Conservation (phyloP, 1,140 invertebrate genomes). For the Acyrthosiphon pisum region DNA sequence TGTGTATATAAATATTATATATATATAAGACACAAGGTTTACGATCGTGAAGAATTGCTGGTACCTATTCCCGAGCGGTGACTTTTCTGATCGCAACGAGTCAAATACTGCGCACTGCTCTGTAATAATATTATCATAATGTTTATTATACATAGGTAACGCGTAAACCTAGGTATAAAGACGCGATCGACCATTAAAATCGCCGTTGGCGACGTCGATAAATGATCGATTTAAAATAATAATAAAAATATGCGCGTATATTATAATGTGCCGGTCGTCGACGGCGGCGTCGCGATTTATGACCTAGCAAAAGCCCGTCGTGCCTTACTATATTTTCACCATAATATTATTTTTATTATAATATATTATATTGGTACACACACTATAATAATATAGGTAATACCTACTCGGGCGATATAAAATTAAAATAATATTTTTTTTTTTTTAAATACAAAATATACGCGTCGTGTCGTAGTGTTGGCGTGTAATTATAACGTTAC, state of each 20-base stretch:
- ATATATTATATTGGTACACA: neutral
- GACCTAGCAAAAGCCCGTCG: neutral
- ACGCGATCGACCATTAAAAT: neutral
- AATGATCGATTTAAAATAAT: conserved; percentile 14
- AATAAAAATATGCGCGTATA: neutral
- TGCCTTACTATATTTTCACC: neutral
- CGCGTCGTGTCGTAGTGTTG: neutral
- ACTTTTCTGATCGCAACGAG: neutral
- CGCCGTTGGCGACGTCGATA: neutral
- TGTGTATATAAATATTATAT: too few species aligned
- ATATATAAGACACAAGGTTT: too few species aligned
- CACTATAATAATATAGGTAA: neutral
- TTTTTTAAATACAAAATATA: neutral
- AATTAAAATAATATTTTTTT: neutral
- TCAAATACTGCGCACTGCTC: too few species aligned
- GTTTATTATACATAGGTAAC: too few species aligned
- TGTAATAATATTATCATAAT: neutral
- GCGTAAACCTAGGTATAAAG: neutral
- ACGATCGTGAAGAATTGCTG: neutral
- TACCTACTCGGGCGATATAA: neutral
- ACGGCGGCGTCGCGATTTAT: neutral
- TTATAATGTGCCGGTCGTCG: neutral
- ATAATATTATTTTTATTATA: neutral
- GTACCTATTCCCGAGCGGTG: neutral
- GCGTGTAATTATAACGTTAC: neutral